phyloP scores from a whole-genome alignment of 2,113 vertebrate species.

The Callipepla californica region DNA sequence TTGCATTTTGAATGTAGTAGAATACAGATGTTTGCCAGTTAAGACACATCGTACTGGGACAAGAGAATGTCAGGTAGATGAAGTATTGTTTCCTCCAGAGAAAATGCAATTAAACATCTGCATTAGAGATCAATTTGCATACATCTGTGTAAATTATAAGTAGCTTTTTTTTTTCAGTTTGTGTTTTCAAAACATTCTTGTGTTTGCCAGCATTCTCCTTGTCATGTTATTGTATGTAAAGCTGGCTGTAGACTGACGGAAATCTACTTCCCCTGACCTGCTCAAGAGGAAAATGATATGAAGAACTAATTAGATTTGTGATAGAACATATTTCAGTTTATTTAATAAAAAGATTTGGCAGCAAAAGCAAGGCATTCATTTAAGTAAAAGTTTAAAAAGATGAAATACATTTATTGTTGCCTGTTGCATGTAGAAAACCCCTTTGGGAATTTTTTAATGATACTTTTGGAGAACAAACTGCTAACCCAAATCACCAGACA shows the following conservation, averaged over 20 bases:
- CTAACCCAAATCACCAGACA: background rate
- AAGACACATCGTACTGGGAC: background rate
- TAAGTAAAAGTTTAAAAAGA: background rate
- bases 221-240: background rate
- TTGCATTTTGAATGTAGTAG: background rate
- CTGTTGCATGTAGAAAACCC: background rate
- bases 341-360: background rate
- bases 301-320: background rate
- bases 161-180: background rate
- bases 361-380: background rate
- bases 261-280: background rate
- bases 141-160: background rate
- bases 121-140: background rate
- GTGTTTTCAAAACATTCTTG: background rate
- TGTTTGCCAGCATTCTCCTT: rapidly evolving
- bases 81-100: background rate
- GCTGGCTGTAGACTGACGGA: background rate
- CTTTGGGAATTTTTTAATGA: background rate
- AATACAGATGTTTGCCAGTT: background rate
- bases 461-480: background rate
- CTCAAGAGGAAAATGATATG: background rate
- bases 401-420: background rate
- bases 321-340: rapidly evolving
- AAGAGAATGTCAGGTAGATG: background rate
- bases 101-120: background rate